These are phyloP conservation scores for Scaptomyza cyrtandrae DNA, from an alignment of 2,888 invertebrate species.

Conservation along the genomic window DNA sequence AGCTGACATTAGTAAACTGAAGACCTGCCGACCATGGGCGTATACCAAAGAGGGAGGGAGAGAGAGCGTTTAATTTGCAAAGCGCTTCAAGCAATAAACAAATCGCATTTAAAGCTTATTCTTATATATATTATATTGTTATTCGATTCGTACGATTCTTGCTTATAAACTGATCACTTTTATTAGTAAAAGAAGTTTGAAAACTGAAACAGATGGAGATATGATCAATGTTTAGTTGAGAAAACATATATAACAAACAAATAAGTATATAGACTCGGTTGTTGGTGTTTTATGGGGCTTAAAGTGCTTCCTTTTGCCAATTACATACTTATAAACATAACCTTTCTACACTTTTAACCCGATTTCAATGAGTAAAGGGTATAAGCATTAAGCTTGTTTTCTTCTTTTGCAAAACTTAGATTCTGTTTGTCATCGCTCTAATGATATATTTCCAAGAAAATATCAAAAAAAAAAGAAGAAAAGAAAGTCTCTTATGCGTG, in stretches of 20 bases:
- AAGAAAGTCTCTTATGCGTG: conserved; percentile 33
- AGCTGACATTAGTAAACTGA: conserved; percentile 45
- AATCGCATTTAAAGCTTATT: not conserved
- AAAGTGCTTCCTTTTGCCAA: too few species aligned
- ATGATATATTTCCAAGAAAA: not conserved
- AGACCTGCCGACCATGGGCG: not conserved
- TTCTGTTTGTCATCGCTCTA: conserved; percentile 7
- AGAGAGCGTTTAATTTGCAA: not conserved
- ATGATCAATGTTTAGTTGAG: not conserved
- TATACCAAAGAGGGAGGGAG: not conserved
- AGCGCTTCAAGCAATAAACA: not conserved
- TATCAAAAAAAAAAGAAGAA: not conserved
- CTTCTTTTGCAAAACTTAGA: too few species aligned
- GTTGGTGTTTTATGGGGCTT: too few species aligned
- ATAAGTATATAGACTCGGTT: too few species aligned
- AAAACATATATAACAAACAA: too few species aligned
- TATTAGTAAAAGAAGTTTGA: not conserved
- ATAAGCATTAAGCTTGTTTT: too few species aligned
- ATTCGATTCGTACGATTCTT: not conserved
- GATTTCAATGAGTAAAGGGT: too few species aligned
- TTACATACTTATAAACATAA: too few species aligned
- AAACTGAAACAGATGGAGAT: not conserved
- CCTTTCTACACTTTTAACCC: too few species aligned
- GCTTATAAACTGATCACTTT: not conserved
- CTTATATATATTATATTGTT: not conserved